Evolutionary conservation across 64 coral and sea anemone species (phyloP).

Genomic region (Hydrozoanthus tunicans): DNA sequence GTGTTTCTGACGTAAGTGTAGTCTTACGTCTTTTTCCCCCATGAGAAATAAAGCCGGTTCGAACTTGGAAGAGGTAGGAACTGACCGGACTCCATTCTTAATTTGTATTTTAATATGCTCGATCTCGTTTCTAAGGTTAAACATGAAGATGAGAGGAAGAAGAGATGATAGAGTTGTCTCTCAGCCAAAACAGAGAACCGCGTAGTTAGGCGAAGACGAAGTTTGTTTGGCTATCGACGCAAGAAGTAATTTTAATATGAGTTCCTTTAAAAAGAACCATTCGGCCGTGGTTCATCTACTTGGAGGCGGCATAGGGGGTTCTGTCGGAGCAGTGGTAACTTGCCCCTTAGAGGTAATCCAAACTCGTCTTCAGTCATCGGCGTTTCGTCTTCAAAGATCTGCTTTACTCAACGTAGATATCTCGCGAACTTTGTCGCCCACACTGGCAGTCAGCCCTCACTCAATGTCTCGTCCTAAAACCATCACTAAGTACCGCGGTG

Average conservation of each 20-base stretch:
- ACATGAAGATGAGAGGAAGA: constrained; percentile 3
- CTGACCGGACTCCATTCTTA: background rate
- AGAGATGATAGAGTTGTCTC: background rate
- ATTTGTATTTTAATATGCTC: background rate
- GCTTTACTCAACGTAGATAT: constrained; percentile 54
- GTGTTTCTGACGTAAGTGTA: constrained; percentile 49
- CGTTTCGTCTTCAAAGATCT: constrained; percentile 75
- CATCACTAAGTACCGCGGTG: constrained; percentile 70
- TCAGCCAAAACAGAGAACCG: background rate
- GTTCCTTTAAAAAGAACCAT: constrained; percentile 49
- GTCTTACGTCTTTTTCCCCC: background rate
- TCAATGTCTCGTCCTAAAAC: constrained; percentile 31
- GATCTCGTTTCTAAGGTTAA: background rate
- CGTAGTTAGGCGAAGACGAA: too few species aligned
- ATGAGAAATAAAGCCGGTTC: constrained; percentile 26
- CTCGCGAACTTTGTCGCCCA: constrained; percentile 43
- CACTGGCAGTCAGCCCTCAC: constrained; percentile 32
- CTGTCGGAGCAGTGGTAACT: constrained; percentile 86
- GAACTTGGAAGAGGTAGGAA: background rate
- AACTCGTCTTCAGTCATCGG: constrained; percentile 97
- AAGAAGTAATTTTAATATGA: constrained; percentile 13
- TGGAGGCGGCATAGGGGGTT: constrained; percentile 91
- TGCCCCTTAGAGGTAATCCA: constrained; percentile 96
- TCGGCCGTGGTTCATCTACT: constrained; percentile 77
- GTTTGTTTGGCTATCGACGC: background rate